phyloP scores from a whole-genome alignment of 2,888 invertebrate genomes.

The Leucoma salicis region DNA sequence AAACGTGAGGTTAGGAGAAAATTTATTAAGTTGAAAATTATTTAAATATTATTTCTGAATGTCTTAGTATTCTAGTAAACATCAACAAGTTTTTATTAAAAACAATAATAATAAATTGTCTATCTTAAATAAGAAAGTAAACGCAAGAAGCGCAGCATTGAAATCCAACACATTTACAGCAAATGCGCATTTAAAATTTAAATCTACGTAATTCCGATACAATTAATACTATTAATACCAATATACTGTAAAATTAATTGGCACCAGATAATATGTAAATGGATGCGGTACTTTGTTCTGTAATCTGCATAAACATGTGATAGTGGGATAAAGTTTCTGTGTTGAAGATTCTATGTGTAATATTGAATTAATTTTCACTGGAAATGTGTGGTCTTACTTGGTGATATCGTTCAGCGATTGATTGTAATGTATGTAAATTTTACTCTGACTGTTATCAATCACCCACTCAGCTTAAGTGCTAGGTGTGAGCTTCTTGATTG shows the following conservation, averaged over 20 bases:
- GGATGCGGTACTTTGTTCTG: constrained; percentile 43
- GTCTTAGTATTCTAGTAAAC: no score
- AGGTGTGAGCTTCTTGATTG: no score
- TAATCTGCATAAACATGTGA: constrained; percentile 31
- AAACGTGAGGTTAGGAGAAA: no score
- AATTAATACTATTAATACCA: constrained; percentile 58
- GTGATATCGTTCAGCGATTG: neutral
- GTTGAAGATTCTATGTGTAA: constrained; percentile 13
- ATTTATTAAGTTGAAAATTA: no score
- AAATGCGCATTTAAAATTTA: constrained; percentile 36
- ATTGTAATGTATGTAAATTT: neutral
- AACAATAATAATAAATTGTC: no score
- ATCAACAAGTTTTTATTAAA: no score
- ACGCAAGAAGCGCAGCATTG: neutral
- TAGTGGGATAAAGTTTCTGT: constrained; percentile 15
- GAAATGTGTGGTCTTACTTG: neutral
- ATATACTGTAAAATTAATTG: constrained; percentile 71
- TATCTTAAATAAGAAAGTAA: neutral
- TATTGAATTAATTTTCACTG: neutral
- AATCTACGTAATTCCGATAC: constrained; percentile 43
- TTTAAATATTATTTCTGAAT: no score
- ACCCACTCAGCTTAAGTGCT: no score
- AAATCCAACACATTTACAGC: neutral
- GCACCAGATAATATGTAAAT: constrained; percentile 67
- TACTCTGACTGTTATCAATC: no score